Base-by-base conservation (phyloP, 64 coral and sea anemone species). In the Stichodactyla helianthus region DNA sequence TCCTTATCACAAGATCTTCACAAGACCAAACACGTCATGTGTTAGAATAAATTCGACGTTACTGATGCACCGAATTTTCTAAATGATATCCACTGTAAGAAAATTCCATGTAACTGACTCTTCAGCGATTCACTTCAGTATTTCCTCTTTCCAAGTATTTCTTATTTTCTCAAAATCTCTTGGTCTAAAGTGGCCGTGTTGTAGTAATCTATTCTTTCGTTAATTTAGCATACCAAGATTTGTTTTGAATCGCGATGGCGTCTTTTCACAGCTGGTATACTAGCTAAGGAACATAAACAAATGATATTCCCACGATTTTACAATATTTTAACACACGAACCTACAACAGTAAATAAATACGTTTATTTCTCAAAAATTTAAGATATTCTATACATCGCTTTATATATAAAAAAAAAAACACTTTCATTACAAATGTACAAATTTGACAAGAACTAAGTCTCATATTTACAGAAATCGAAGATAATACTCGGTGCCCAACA, bases 1-100 rank as follows among this genome's bases (percentile, higher is more conserved):
- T 91, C 77, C 52, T 54, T 81, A 44, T 91, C 89, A 91, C 89
- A 86, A 87, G 89, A 82, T 82, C 85, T 84, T 67, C 89, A 91
- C 84, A 52, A 62, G 89, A 87, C 57, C 77, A 55, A 58, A 54
- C 26, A 65, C 44, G 82, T 63, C 84, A 86, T 67, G 23, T 27
- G 18, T 18, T 26, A 81, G 53, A 9, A 71, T 23, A 31, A 54
- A 86, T 63, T 56, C 51, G 23, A 85, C 53, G 19, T 65, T 65
- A 65, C 0, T 65, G 35, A 44, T 44, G 35, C 35, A 44, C 35
- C 35, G 35, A 44, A 3, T 44, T 44, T 44, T 3, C 35, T 44
- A 44, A 44, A 44, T 44, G 35, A 44, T 44, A 44, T 44, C 35
- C 35, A 44, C 35, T 44, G 35, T 44, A 44, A 44, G 35, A 44